A percentile compares a stretch with the other conserved stretches of the same genome.
phyloP scores from a whole-genome alignment of 2,888 invertebrate species.

The Tetragnatha montana region DNA sequence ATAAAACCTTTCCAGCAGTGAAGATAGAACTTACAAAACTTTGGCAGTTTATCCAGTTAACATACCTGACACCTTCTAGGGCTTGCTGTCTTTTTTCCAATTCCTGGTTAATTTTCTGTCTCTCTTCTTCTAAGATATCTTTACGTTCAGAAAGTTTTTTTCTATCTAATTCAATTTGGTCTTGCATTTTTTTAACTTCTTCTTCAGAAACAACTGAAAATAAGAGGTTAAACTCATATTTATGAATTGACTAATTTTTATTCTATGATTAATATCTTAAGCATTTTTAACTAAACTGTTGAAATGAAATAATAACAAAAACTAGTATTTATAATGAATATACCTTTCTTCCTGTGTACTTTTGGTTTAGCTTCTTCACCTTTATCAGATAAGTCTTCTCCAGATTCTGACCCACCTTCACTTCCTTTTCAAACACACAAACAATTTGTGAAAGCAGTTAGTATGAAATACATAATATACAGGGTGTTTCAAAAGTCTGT shows the following conservation, averaged over 20 bases:
- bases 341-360: constrained; percentile 57
- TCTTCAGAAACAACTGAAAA: constrained; percentile 76
- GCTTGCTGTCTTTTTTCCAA: constrained; percentile 83
- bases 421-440: constrained; percentile 16
- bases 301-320: not conserved
- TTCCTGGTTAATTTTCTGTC: constrained; percentile 81
- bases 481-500: too few species aligned
- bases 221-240: too few species aligned
- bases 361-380: constrained; percentile 65
- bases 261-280: too few species aligned
- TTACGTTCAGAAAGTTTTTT: constrained; percentile 77
- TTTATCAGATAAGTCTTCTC: constrained; percentile 62
- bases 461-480: too few species aligned
- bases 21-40: not conserved
- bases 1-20: too few species aligned
- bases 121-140: constrained; percentile 81
- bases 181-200: constrained; percentile 78
- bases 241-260: too few species aligned
- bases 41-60: not conserved
- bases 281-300: too few species aligned
- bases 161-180: constrained; percentile 77
- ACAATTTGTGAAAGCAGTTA: too few species aligned
- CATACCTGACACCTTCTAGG: constrained; percentile 84
- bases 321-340: constrained; percentile 4
- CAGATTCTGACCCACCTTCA: constrained; percentile 66